Evolutionary conservation across 2,888 invertebrate species (phyloP), one percentile per base, ranked within the genome.

Genomic region (Tenthredo livida): DNA sequence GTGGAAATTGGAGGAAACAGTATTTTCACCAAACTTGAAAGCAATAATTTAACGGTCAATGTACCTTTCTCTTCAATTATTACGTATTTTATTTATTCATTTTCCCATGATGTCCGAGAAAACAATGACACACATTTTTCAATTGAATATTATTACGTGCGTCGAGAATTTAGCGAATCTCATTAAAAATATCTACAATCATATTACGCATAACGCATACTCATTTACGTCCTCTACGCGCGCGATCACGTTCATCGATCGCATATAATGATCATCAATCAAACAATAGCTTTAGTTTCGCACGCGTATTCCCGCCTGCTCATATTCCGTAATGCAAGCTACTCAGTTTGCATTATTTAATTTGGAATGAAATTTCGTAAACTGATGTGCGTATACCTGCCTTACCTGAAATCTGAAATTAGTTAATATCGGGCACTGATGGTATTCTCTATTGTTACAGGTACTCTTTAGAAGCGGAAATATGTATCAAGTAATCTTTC

Each of bases 1-100:
- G 47, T 47, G 47, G 47, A 67, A 83, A 67, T 83, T 83, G 67
- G 25, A 67, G 33, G 29, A 67, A 61, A 29, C 47, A 65, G 3
- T 40, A 5, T 80, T 61, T 80, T 80, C 61, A 61, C 78, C 50
- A 77, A 77, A 80, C 15, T 80, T 61, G 78, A 80, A 61, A 37
- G 61, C 78, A 61, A 80, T 21, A 37, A 77, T 50, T 61, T 40
- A 50, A 40, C 78, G 61, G 61, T 80, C 61, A 58, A 80, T 80
- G 47, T 29, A 77, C 77, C 77, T 77, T 80, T 80, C 78, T 80
- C 78, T 40, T 61, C 21, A 10, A 72, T 33, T 40, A 37, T 17
- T 67, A 33, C 47, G 29, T 33, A 77, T 77, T 33, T 33, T 33
- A 77, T 29, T 77, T 54, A 21, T 73, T 54, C 29, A 33, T 29